A percentile compares a stretch with the other conserved stretches of the same genome.
phyloP scores from a whole-genome alignment of 2,797 vertebrate species.

The Phoebastria nigripes region DNA sequence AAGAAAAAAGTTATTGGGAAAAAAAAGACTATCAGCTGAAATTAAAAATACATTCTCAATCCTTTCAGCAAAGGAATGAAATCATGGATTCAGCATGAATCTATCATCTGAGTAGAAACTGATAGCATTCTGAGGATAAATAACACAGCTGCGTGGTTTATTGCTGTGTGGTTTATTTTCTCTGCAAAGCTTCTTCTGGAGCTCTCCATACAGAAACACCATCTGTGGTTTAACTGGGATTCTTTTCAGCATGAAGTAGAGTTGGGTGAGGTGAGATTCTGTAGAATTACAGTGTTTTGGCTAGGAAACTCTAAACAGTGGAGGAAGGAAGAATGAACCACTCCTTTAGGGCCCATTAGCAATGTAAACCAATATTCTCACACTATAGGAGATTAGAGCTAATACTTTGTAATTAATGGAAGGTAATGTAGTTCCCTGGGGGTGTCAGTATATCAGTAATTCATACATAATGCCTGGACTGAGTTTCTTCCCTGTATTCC shows the following conservation, averaged over 20 bases:
- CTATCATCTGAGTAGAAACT: not conserved
- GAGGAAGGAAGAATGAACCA: not conserved
- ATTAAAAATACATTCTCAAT: not conserved
- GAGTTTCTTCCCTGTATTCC: not conserved
- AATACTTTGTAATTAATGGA: not conserved
- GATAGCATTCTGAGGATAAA: not conserved
- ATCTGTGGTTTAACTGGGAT: not conserved
- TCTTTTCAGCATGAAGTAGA: not conserved
- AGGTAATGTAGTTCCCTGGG: not conserved
- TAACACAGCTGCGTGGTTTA: not conserved
- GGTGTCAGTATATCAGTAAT: not conserved
- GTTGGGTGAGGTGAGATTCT: not conserved
- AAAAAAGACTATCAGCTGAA: not conserved
- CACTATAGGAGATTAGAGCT: not conserved
- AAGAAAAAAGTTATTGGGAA: not conserved
- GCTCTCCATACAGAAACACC: not conserved
- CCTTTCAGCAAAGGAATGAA: not conserved
- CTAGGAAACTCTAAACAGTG: not conserved
- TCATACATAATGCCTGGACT: not conserved
- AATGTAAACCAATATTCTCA: not conserved
- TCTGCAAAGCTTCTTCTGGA: not conserved
- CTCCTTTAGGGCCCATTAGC: not conserved
- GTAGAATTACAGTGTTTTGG: not conserved
- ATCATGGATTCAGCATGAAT: not conserved
- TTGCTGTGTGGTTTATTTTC: constrained; percentile 13